These are phyloP conservation scores for Diprion similis DNA, from an alignment of 1,140 invertebrate genomes.

Conservation along the genomic window DNA sequence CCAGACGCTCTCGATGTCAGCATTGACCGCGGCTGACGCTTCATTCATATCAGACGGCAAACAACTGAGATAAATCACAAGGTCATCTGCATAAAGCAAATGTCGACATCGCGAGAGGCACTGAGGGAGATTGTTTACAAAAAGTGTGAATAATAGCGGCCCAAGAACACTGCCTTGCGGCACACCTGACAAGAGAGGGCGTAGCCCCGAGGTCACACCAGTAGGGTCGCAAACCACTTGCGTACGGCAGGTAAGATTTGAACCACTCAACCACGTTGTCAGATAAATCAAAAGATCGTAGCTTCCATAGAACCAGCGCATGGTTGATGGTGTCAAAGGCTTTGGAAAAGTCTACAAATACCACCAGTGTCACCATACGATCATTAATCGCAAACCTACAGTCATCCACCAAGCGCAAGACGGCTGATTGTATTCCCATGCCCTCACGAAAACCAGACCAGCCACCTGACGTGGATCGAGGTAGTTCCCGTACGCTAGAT, in stretches of 20 bases:
- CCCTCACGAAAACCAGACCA: too few species aligned
- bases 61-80: slow-evolving; percentile 1
- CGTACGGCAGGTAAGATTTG: background rate
- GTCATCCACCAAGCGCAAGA: slow-evolving; percentile 5
- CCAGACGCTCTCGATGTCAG: background rate
- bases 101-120: background rate
- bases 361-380: slow-evolving; percentile 1
- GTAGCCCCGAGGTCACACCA: background rate
- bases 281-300: background rate
- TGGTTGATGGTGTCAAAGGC: slow-evolving; percentile 26
- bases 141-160: background rate
- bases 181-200: slow-evolving; percentile 5
- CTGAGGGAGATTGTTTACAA: background rate
- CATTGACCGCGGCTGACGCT: background rate
- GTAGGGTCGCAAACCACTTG: background rate
- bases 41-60: background rate
- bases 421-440: background rate
- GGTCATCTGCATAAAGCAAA: slow-evolving; percentile 8
- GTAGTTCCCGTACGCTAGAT: too few species aligned
- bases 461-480: too few species aligned
- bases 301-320: background rate
- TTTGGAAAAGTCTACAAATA: slow-evolving; percentile 22
- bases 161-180: slow-evolving; percentile 17
- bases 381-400: slow-evolving; percentile 3
- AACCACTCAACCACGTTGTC: background rate